Conservation (phyloP, 2,888 invertebrate species). For the Invenusta paracnida region DNA sequence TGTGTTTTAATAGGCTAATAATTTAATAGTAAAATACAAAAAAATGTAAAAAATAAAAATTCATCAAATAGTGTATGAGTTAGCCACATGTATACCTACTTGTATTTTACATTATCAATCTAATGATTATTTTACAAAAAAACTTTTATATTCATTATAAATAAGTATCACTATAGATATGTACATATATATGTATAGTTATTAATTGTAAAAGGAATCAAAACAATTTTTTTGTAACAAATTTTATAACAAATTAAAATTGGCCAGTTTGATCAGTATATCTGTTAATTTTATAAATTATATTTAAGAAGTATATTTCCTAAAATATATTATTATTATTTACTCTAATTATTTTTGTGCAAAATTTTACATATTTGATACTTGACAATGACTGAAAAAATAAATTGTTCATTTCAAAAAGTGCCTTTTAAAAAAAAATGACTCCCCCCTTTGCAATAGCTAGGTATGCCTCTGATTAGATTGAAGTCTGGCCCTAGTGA, state of each 20-base stretch:
- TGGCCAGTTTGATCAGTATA: background rate
- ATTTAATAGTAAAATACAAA: background rate
- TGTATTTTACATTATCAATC: background rate
- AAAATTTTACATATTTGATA: slow-evolving; percentile 26
- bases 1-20: background rate
- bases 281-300: background rate
- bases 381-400: slow-evolving; percentile 29
- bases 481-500: no score
- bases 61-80: background rate
- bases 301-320: background rate
- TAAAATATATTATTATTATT: slow-evolving; percentile 28
- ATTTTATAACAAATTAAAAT: background rate
- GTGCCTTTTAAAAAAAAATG: slow-evolving; percentile 9
- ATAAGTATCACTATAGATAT: background rate
- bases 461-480: slow-evolving; percentile 20
- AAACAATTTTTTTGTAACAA: background rate
- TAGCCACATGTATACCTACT: background rate
- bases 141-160: background rate
- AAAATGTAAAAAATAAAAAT: background rate
- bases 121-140: background rate
- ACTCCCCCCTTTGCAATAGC: slow-evolving; percentile 15
- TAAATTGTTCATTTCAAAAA: slow-evolving; percentile 29
- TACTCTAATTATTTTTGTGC: slow-evolving; percentile 22
- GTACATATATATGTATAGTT: background rate
- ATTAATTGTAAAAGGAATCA: background rate